Evolutionary conservation across 2,888 invertebrate genomes (phyloP).

Genomic region (Prosapia bicincta): DNA sequence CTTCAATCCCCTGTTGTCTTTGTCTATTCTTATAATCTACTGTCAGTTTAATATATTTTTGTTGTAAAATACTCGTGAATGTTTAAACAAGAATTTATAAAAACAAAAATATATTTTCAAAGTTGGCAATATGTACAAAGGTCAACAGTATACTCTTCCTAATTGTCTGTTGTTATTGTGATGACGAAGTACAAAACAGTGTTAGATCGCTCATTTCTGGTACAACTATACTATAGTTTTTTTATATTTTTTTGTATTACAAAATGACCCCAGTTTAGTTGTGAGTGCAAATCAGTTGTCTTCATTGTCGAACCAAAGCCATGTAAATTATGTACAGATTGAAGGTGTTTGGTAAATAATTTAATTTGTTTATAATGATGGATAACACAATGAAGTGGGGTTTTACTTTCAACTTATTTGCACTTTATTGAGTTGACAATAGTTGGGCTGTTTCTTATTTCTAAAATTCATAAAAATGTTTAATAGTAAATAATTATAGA

Average conservation of each 20-base stretch:
- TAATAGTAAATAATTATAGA: conserved; percentile 28
- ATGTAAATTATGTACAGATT: conserved; percentile 18
- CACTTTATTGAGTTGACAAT: conserved; percentile 22
- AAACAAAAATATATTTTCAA: background rate
- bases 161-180: conserved; percentile 8
- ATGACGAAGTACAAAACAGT: conserved; percentile 23
- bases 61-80: background rate
- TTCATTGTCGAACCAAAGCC: conserved; percentile 16
- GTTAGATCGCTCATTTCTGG: conserved; percentile 17
- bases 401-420: conserved; percentile 16
- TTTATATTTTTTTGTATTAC: background rate
- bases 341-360: background rate
- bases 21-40: background rate
- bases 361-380: background rate
- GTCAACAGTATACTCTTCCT: background rate
- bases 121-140: background rate
- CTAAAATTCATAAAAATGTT: conserved; percentile 16
- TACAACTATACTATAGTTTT: background rate
- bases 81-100: background rate
- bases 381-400: background rate
- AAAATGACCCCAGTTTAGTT: background rate
- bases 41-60: background rate
- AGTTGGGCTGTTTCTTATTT: conserved; percentile 22
- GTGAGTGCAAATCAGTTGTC: background rate
- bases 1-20: background rate